Base-by-base conservation (phyloP, 2,888 invertebrate species). In the Gerris lacustris region DNA sequence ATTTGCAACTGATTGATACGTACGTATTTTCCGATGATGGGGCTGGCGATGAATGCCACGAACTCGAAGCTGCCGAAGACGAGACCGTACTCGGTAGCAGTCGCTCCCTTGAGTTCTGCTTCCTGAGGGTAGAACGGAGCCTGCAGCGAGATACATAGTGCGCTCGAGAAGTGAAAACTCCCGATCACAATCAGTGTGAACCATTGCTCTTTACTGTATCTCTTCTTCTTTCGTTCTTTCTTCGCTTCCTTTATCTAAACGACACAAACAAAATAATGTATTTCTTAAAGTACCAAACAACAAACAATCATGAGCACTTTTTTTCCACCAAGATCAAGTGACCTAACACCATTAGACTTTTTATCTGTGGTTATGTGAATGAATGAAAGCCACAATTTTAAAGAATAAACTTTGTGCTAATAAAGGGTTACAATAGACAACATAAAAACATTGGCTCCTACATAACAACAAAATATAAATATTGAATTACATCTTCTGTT, bases 11-110 rank as follows among this genome's bases (percentile, higher is more conserved):
- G 31, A 31, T 31, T 62, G 67, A 18, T 67, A 77, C 77, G 78
- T 76, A 82, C 82, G 76, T 82, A 76, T 77, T 80, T 80, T 69
- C 84, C 83, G 75, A 81, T 81, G 9, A 83, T 69, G 5, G 83
- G 83, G 45, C 78, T 77, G 71, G 76, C 76, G 18, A 79, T 43
- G 73, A 79, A 79, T 11, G 78, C 76, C 1, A 78, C 76, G 18
- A 84, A 77, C 72, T 83, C 82, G 76, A 82, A 84, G 43, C 81
- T 77, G 6, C 83, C 83, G 75, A 84, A 83, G 5, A 84, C 82
- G 70, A 83, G 78, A 1, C 83, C 83, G 75, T 82, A 82, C 72
- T 82, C 79, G 0, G 82, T 79, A 5, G 81, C 80, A 45, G 81
- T 80, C 5, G 82, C 81, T 18, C 81, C 81, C 77, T 83, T 83